A percentile compares a stretch with the other conserved stretches of the same genome.
These are phyloP conservation scores for Sapayoa aenigma DNA, from an alignment of 2,113 vertebrate genomes.

Conservation along the genomic window DNA sequence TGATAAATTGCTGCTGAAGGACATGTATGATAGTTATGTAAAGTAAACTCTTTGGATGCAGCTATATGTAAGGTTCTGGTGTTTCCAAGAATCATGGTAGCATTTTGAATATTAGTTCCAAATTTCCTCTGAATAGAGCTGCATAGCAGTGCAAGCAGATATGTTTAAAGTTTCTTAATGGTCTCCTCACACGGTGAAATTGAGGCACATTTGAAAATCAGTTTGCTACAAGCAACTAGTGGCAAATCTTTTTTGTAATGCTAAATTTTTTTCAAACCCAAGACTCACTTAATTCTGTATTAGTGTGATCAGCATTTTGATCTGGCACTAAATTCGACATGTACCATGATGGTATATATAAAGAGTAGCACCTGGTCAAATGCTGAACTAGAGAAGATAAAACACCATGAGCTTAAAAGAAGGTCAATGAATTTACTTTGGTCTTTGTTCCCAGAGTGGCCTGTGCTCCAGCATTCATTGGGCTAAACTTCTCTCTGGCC, in stretches of 20 bases:
- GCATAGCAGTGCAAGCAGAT: neutral
- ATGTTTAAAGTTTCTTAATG: neutral
- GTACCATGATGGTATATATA: fast-evolving
- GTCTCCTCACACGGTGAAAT: neutral
- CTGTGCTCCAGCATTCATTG: neutral
- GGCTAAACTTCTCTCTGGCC: neutral
- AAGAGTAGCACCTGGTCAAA: neutral
- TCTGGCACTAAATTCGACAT: neutral
- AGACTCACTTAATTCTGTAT: neutral
- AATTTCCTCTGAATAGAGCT: neutral
- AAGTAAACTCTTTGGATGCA: neutral
- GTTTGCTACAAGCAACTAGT: neutral
- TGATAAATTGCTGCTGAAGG: neutral
- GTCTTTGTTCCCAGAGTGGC: neutral
- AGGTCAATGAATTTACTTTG: neutral
- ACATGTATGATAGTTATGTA: neutral
- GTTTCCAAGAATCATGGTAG: neutral
- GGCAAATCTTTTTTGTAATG: neutral
- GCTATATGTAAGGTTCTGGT: neutral
- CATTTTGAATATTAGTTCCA: neutral
- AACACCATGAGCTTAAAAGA: neutral
- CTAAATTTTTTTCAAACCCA: neutral
- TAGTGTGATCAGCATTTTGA: neutral
- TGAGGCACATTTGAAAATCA: neutral
- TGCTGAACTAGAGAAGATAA: neutral